A percentile compares a stretch with the other conserved stretches of the same genome.
Evolutionary conservation across 2,888 invertebrate species (phyloP).

Genomic region (Gisinianus flammeolus): DNA sequence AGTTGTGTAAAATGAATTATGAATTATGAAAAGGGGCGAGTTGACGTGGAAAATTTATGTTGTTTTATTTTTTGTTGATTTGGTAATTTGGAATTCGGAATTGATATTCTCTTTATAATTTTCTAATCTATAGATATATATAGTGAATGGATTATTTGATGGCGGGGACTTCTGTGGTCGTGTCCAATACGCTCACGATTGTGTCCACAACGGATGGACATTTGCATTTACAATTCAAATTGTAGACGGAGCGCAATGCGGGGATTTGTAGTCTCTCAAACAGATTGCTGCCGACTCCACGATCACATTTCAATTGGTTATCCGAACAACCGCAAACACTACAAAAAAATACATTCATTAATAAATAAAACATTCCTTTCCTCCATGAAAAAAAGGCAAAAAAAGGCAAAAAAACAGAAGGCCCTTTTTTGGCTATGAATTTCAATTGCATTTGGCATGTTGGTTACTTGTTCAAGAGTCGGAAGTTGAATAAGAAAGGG

Average conservation of each 20-base stretch:
- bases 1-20: no score
- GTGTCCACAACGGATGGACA: slow-evolving; percentile 19
- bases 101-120: no score
- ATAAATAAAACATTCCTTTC: no score
- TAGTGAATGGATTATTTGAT: not conserved
- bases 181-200: not conserved
- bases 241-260: slow-evolving; percentile 35
- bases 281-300: slow-evolving; percentile 28
- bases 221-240: slow-evolving; percentile 40
- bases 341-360: not conserved
- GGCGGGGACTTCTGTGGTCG: not conserved
- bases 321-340: slow-evolving; percentile 33
- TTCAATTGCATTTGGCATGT: no score
- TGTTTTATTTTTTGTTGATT: not conserved
- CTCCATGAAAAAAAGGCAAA: no score
- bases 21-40: no score
- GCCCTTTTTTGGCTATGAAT: no score
- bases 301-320: slow-evolving; percentile 31
- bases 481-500: slow-evolving; percentile 41
- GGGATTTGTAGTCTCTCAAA: slow-evolving; percentile 38
- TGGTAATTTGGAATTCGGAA: no score
- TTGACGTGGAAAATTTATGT: not conserved
- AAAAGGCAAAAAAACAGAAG: no score
- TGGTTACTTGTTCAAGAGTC: slow-evolving; percentile 3
- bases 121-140: no score